These are phyloP conservation scores for Gouania willdenowi DNA, from an alignment of 2,797 vertebrate genomes.

Conservation along the genomic window DNA sequence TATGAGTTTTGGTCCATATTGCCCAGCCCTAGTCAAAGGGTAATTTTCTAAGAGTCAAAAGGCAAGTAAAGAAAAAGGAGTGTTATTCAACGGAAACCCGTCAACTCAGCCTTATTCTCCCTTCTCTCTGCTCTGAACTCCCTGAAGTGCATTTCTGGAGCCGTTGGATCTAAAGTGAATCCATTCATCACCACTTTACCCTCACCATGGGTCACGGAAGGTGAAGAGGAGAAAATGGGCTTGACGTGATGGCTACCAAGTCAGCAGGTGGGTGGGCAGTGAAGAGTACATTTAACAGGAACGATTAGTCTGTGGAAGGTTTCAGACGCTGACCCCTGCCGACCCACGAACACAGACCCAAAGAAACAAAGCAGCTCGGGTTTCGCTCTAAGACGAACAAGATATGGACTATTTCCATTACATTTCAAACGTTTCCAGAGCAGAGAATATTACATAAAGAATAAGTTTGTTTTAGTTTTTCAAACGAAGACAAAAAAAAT, in stretches of 20 bases:
- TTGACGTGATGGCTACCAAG: conserved; percentile 14
- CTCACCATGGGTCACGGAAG: conserved; percentile 22
- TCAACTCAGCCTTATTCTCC: too few species aligned
- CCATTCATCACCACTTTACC: conserved; percentile 25
- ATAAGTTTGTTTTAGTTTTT: too few species aligned
- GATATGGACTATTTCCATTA: too few species aligned
- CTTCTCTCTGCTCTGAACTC: conserved; percentile 9
- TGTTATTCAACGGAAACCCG: too few species aligned
- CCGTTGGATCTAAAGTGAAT: conserved; percentile 12
- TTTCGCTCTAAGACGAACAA: conserved; percentile 62
- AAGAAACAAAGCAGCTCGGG: conserved; percentile 56
- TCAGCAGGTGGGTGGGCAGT: conserved; percentile 45
- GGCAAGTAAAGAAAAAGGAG: too few species aligned
- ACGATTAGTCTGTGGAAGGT: conserved; percentile 10
- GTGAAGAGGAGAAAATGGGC: conserved; percentile 8
- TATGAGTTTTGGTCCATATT: too few species aligned
- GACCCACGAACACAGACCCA: conserved; percentile 29
- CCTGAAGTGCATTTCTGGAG: conserved; percentile 3
- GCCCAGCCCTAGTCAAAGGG: too few species aligned
- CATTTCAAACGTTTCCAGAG: too few species aligned
- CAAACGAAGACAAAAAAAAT: too few species aligned
- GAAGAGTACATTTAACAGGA: conserved; percentile 29
- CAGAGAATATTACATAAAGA: too few species aligned
- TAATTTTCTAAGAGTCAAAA: too few species aligned
- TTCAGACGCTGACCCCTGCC: conserved; percentile 13